Base-by-base conservation (phyloP, 2,113 vertebrate genomes). In the Heloderma charlesbogerti region DNA sequence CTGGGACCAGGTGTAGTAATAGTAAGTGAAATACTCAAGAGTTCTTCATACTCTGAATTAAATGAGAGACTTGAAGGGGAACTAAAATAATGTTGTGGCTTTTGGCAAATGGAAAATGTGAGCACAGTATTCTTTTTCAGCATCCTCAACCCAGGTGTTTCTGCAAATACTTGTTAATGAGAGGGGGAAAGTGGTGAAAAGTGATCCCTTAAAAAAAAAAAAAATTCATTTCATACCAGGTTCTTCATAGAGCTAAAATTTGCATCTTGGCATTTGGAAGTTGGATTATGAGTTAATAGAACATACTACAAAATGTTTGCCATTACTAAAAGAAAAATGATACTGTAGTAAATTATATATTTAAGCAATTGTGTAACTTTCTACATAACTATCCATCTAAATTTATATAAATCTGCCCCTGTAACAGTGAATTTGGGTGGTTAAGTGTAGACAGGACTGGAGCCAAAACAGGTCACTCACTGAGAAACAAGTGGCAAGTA, bases 41-140 rank as follows among this genome's bases (percentile, higher is more conserved):
- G 51, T 67, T 87, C 6, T 3, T 37, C 57, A 45, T 27, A 54
- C 27, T 37, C 2, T 0, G 0, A 0, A 0, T 88, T 60, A 45
- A 18, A 57, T 89, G n/a, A 86, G 7, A 67, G 9, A 16, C 6
- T 25, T 31, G 18, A 72, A 86, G 29, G 37, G 6, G 74, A 45
- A 51, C 27, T 27, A 22, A 86, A 0, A 10, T 20, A 48, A 2
- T 69, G 66, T 37, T 74, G 91, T 88, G 82, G 22, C 4, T 92
- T 90, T 31, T 77, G 9, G 18, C 57, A 66, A 27, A 12, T 34
- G 34, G 40, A 63, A 84, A 43, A 57, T 27, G 13, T 75, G 80
- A 18, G 22, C 6, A 84, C 31, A 15, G n/a, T 20, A 6, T 67
- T 37, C 5, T 27, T 15, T 85, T 9, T 2, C 1, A 18, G 3